Evolutionary conservation across 2,888 invertebrate species (phyloP).

Genomic region (Micoletzkya japonica): DNA sequence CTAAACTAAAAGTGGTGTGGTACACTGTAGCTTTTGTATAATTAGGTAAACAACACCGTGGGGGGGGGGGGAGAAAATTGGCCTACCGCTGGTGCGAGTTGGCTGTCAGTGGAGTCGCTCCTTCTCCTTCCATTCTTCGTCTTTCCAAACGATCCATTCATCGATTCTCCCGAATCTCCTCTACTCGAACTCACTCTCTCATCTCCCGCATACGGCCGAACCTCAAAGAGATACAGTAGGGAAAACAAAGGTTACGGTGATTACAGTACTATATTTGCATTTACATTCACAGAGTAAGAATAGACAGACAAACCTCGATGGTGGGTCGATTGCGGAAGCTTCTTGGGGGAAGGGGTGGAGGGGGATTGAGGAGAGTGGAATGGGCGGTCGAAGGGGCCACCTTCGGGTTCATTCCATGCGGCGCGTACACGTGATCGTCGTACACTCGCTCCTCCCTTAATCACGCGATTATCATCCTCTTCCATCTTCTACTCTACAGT

Average conservation of each 20-base stretch:
- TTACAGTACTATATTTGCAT: not conserved
- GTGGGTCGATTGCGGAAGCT: constrained; percentile 44
- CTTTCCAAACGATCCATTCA: constrained; percentile 27
- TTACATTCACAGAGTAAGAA: not conserved
- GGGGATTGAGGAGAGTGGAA: constrained; percentile 30
- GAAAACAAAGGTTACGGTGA: not conserved
- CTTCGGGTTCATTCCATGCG: constrained; percentile 26
- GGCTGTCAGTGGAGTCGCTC: constrained; percentile 7
- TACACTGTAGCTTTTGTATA: too few species aligned
- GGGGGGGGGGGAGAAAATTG: too few species aligned
- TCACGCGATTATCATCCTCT: too few species aligned
- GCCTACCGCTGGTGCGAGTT: too few species aligned
- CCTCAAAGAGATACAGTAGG: constrained; percentile 25
- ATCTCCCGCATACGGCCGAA: constrained; percentile 32
- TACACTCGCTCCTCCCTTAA: constrained; percentile 5
- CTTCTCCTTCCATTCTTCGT: constrained; percentile 11
- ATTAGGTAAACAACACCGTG: too few species aligned
- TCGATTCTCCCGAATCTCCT: constrained; percentile 29
- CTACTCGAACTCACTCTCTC: constrained; percentile 24
- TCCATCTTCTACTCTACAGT: too few species aligned
- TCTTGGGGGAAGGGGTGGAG: constrained; percentile 56
- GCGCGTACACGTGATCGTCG: constrained; percentile 27
- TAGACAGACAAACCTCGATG: constrained; percentile 28
- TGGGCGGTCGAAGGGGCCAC: constrained; percentile 17
- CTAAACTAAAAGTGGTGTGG: too few species aligned